phyloP scores from a whole-genome alignment of 2,113 vertebrate species.

The Pollachius pollachius region DNA sequence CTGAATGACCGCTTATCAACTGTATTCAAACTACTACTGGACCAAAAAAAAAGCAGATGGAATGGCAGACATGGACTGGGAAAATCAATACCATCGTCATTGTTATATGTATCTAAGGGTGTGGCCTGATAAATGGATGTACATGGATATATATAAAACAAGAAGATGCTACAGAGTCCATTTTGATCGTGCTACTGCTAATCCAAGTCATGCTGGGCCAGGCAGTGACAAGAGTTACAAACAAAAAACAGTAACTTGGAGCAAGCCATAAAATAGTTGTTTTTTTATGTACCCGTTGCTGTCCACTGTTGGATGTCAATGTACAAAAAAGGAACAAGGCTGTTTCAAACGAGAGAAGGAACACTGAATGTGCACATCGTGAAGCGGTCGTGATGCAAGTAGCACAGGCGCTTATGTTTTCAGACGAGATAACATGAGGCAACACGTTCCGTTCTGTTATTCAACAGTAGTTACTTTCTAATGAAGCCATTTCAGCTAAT shows the following conservation, averaged over 20 bases:
- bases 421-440: background rate
- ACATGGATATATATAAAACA: slow-evolving; percentile 32
- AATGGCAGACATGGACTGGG: slow-evolving; percentile 33
- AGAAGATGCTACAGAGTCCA: slow-evolving; percentile 33
- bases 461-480: background rate
- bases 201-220: slow-evolving; percentile 42
- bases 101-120: slow-evolving; percentile 49
- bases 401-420: no score
- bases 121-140: slow-evolving; percentile 37
- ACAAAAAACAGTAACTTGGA: slow-evolving; percentile 24
- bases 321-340: no score
- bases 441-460: background rate
- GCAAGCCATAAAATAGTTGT: background rate
- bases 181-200: slow-evolving; percentile 53
- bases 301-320: no score
- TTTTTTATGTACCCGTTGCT: no score
- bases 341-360: no score
- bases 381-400: no score
- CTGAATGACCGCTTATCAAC: slow-evolving; percentile 48
- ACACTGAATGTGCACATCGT: no score
- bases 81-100: slow-evolving; percentile 47
- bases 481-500: background rate
- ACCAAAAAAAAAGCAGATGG: slow-evolving; percentile 30
- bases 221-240: slow-evolving; percentile 19
- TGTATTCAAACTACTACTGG: slow-evolving; percentile 42